Evolutionary conservation across 2,888 invertebrate genomes (phyloP), one percentile per base, ranked within the genome.

Genomic region (Scotopteryx bipunctaria): DNA sequence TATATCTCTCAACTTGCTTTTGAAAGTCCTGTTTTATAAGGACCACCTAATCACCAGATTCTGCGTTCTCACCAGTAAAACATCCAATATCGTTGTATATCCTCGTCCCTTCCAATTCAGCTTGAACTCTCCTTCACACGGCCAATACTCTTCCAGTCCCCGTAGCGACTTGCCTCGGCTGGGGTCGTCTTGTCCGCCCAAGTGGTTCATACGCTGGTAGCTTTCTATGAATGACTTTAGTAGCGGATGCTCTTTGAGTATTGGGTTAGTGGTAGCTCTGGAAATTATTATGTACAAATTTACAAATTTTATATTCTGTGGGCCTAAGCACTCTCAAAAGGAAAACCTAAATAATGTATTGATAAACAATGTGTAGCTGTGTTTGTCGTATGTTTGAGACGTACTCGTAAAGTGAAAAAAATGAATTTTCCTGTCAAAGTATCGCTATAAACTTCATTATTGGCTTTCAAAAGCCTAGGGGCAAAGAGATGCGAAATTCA

Each of bases 41-140:
- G 21, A 21, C 5, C 8, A 2, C 2, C 2, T 6, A 23, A 4
- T 19, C 19, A 5, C 19, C 6, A 19, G 19, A 19, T 5, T 19
- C 19, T n/a, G 2, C 9, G 4, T 11, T 3, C 76, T 71, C 83
- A 95, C 95, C 92, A 93, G 89, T 55, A 97, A 83, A 35, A 96
- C 68, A 63, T 94, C 92, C 37, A 97, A 80, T 51, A 96, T 83
- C 1, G 90, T 93, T 56, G 86, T 91, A 70, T 92, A 96, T 1
- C 96, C 96, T 55, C 90, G 92, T 43, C 93, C 91, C 63, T 94
- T 95, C 96, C 96, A 97, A 67, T 94, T 93, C 2, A 95, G 82
- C 63, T 94, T 76, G 9, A 85, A 81, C 68, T 95, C 93, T 0
- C 97, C 97, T 5, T 94, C 93, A 70, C 95, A 95, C 0, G 85